These are phyloP conservation scores for Brachionus paranguensis DNA, from an alignment of 1,140 invertebrate genomes.

Conservation along the genomic window DNA sequence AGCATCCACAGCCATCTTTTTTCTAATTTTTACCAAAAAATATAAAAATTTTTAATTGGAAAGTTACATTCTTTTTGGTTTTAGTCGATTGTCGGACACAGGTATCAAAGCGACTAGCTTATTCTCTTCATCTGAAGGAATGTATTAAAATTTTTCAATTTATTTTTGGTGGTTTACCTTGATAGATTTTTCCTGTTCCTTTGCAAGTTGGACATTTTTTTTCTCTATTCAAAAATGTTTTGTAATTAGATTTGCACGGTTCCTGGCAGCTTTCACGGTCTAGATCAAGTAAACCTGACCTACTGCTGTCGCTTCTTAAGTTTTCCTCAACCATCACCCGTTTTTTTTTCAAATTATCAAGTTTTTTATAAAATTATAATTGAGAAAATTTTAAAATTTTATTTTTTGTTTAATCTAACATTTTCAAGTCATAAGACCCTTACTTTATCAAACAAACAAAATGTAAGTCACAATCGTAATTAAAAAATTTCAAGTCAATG, in stretches of 20 bases:
- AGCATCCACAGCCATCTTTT: conserved; percentile 28
- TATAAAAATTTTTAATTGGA: neutral
- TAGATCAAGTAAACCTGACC: neutral
- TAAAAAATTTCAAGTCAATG: neutral
- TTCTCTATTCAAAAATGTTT: neutral
- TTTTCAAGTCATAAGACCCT: neutral
- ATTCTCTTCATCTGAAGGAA: neutral
- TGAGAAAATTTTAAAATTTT: neutral
- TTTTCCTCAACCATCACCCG: neutral
- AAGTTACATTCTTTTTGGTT: conserved; percentile 35
- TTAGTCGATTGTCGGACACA: conserved; percentile 12
- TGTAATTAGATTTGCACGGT: neutral
- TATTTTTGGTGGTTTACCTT: neutral
- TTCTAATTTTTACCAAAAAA: neutral
- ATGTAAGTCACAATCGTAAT: neutral
- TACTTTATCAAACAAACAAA: neutral
- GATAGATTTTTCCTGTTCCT: conserved; percentile 23
- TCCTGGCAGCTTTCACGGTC: neutral
- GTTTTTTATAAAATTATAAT: neutral
- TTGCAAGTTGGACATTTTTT: conserved; percentile 38
- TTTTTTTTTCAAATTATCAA: neutral
- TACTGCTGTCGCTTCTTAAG: neutral
- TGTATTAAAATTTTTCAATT: neutral
- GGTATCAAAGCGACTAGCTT: conserved; percentile 37
- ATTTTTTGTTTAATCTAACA: neutral